Evolutionary conservation across 2,797 vertebrate genomes (phyloP), one percentile per base, ranked within the genome.

Genomic region (Chaunax sp.): DNA sequence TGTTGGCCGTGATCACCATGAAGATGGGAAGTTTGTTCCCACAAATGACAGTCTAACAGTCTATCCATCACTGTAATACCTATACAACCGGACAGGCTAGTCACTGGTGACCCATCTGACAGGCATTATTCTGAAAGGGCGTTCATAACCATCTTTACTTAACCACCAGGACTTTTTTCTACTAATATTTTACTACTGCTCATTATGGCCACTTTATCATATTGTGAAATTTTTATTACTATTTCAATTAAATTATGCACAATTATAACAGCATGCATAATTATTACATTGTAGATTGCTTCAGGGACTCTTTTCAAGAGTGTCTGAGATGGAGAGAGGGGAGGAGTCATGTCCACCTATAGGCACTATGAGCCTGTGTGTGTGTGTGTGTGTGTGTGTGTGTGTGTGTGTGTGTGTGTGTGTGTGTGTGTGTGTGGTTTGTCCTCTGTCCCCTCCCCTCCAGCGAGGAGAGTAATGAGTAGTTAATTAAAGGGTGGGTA

Each of bases 361-460:
- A 43, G 47, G 25, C 53, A 23, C 7, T 52, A 0, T 67, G n/a
- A 15, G 46, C 19, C 1, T 16, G 3, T 46, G 65, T 57, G 54
- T 58, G 57, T 30, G 51, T 41, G 55, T n/a, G 22, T 35, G 26
- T 54, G 19, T 40, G 25, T 20, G 62, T 40, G 62, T 43, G 54
- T 57, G 40, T 16, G 26, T 75, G 62, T 60, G 56, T 64, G 58
- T 41, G 54, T 45, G 54, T 23, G 20, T 47, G 33, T n/a, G 33
- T 40, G 23, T 43, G 28, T n/a, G 22, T 37, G 28, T 55, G 20
- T 41, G 26, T 22, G 63, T 40, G 62, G 38, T 69, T 65, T 79
- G 86, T 87, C 87, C 86, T 87, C 72, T 75, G 66, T 89, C 80
- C 47, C 82, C 65, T 87, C 78, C 85, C 87, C 85, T 82, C 44